Percentiles rank a stretch among this genome's conserved stretches.
phyloP scores from a whole-genome alignment of 1,140 invertebrate species.

The Laodelphax striatellus region DNA sequence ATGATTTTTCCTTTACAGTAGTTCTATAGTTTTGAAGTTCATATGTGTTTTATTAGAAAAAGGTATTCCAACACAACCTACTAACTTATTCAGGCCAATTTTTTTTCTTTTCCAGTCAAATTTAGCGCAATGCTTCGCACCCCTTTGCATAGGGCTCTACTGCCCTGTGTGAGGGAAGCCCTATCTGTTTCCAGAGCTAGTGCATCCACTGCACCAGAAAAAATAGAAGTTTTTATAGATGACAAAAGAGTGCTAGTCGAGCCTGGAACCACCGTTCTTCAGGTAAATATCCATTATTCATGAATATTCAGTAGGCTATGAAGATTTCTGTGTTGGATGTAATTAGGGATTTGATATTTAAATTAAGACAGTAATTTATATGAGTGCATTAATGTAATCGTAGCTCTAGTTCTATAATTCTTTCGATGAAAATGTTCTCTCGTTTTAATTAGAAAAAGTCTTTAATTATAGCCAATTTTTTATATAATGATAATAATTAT shows the following conservation, averaged over 20 bases:
- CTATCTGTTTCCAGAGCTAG: constrained; percentile 19
- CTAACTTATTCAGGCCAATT: no score
- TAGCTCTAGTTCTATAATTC: no score
- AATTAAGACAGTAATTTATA: no score
- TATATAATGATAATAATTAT: no score
- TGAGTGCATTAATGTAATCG: no score
- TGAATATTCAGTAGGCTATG: not conserved
- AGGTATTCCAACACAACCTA: no score
- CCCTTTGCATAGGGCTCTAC: constrained; percentile 10
- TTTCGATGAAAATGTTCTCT: no score
- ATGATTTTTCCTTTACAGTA: no score
- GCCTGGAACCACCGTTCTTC: constrained; percentile 88
- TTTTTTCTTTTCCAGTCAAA: not conserved
- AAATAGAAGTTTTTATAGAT: constrained; percentile 96
- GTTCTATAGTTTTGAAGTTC: no score
- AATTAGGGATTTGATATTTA: not conserved
- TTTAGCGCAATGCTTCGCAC: constrained; percentile 7
- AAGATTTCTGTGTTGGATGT: not conserved
- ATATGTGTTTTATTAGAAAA: no score
- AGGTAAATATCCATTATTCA: constrained; percentile 44
- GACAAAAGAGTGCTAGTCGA: constrained; percentile 88
- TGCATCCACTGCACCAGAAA: constrained; percentile 41
- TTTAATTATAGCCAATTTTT: no score
- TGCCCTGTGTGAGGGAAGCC: constrained; percentile 11
- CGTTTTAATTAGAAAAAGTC: no score